Evolutionary conservation across 2,113 vertebrate genomes (phyloP).

Genomic region (Pipa parva): DNA sequence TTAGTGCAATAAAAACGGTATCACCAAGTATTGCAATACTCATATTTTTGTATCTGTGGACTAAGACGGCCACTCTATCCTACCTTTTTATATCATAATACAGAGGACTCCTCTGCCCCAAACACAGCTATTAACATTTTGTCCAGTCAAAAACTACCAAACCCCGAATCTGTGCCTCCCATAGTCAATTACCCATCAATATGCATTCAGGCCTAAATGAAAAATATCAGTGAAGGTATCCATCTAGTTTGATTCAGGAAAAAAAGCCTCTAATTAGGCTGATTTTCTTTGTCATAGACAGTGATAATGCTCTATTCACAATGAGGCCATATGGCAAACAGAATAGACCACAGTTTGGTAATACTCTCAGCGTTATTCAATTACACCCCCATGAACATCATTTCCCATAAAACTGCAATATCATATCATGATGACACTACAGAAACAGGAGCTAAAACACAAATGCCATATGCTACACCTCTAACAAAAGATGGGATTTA

Average conservation of each 20-base stretch:
- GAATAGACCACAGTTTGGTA: constrained; percentile 24
- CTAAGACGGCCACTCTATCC: too few species aligned
- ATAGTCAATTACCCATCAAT: too few species aligned
- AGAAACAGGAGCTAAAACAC: constrained; percentile 24
- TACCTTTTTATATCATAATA: too few species aligned
- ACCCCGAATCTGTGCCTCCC: too few species aligned
- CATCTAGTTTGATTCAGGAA: neutral
- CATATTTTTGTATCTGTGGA: too few species aligned
- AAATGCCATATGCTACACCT: constrained; percentile 32
- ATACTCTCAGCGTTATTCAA: constrained; percentile 37
- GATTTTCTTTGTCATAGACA: constrained; percentile 25
- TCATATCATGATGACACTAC: constrained; percentile 35
- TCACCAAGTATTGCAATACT: too few species aligned
- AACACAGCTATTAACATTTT: too few species aligned
- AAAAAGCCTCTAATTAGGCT: constrained; percentile 21
- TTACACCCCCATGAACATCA: constrained; percentile 41
- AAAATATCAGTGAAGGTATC: neutral
- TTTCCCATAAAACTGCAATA: constrained; percentile 39
- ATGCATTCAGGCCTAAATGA: too few species aligned
- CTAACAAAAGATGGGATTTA: constrained; percentile 33
- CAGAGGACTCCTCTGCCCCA: too few species aligned
- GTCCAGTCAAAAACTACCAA: too few species aligned
- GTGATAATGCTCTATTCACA: constrained; percentile 31
- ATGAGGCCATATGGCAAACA: constrained; percentile 36
- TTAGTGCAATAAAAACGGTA: too few species aligned